These are phyloP conservation scores for Leucoraja erinaceus DNA, from an alignment of 2,113 vertebrate species.

Conservation along the genomic window DNA sequence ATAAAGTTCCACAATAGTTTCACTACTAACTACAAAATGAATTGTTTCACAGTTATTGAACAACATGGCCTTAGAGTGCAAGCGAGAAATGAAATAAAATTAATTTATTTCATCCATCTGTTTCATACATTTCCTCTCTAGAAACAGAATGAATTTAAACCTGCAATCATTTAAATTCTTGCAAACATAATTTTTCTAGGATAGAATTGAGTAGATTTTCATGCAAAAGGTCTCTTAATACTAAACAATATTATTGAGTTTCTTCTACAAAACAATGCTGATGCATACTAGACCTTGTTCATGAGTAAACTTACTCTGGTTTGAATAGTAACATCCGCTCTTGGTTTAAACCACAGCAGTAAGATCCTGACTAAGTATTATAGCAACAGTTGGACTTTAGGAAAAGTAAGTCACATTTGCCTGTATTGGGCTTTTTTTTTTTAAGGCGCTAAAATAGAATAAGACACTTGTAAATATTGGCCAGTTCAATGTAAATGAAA, in stretches of 20 bases:
- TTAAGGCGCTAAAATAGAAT: not conserved
- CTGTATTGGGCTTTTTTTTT: not conserved
- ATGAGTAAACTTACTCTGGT: not conserved
- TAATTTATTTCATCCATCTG: not conserved
- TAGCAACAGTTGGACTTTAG: not conserved
- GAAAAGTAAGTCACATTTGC: not conserved
- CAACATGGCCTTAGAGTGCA: not conserved
- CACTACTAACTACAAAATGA: not conserved
- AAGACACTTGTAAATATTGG: not conserved
- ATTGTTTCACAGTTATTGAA: not conserved
- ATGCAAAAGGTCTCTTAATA: not conserved
- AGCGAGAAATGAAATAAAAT: not conserved
- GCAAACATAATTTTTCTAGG: not conserved
- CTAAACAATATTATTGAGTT: not conserved
- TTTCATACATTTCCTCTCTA: not conserved
- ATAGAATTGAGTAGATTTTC: not conserved
- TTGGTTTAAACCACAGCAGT: not conserved
- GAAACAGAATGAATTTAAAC: not conserved
- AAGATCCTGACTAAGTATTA: too few species aligned
- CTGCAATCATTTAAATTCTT: not conserved
- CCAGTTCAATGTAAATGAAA: not conserved
- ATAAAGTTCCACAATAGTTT: slow-evolving; percentile 13
- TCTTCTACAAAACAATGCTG: not conserved
- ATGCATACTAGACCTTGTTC: not conserved
- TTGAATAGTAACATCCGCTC: not conserved